A percentile compares a stretch with the other conserved stretches of the same genome.
Conservation (phyloP, 2,888 invertebrate genomes). For the Tachina fera region DNA sequence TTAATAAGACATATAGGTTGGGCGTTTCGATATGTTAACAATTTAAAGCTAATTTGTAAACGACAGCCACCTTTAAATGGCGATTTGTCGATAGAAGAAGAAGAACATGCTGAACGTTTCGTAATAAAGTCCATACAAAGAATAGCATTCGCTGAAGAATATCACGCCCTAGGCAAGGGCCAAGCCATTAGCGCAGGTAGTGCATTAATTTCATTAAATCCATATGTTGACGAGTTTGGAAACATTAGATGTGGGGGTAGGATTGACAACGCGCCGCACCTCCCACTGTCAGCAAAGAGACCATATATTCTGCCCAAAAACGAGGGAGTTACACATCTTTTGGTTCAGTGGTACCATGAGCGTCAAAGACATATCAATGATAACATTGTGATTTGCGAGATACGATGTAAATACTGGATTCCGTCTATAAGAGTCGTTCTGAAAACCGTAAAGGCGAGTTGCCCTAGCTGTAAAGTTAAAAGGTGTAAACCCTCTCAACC, state of each 20-base stretch:
- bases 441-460: slow-evolving; percentile 17
- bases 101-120: slow-evolving; percentile 12
- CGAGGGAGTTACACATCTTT: background rate
- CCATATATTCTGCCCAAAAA: slow-evolving; percentile 23
- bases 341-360: slow-evolving; percentile 29
- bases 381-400: slow-evolving; percentile 21
- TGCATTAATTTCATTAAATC: background rate
- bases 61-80: background rate
- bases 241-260: slow-evolving; percentile 33
- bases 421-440: slow-evolving; percentile 15
- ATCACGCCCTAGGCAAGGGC: background rate
- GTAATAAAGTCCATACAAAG: slow-evolving; percentile 2
- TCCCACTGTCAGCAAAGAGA: background rate
- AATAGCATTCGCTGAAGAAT: background rate
- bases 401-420: slow-evolving; percentile 27
- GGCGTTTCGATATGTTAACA: background rate
- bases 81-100: slow-evolving; percentile 26
- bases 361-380: slow-evolving; percentile 17
- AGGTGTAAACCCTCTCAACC: slow-evolving; percentile 11
- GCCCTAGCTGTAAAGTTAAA: background rate
- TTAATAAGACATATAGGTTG: slow-evolving; percentile 7
- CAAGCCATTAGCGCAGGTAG: background rate
- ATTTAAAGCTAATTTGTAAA: background rate
- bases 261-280: slow-evolving; percentile 25
- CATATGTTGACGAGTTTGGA: slow-evolving; percentile 36